Evolutionary conservation across 2,888 invertebrate genomes (phyloP).

Genomic region (Eueremaeus valkanovi): DNA sequence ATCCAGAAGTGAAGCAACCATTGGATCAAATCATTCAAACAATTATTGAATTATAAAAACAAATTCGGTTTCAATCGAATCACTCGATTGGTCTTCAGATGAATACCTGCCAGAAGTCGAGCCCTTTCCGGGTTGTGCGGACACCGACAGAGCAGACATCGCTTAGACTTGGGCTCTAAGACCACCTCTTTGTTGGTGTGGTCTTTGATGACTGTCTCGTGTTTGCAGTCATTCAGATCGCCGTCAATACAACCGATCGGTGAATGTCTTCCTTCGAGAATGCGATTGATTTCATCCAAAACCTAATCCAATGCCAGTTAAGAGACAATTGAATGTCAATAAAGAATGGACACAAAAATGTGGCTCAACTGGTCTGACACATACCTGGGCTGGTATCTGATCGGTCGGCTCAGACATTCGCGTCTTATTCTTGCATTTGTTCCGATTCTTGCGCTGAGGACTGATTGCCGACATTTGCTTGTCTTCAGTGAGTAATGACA

Average conservation of each 20-base stretch:
- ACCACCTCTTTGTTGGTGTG: slow-evolving; percentile 6
- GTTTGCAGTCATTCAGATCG: slow-evolving; percentile 8
- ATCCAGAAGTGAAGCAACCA: no score
- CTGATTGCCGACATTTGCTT: slow-evolving; percentile 29
- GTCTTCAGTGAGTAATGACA: slow-evolving; percentile 17
- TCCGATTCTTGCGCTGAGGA: slow-evolving; percentile 27
- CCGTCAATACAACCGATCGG: slow-evolving; percentile 1
- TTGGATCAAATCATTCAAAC: no score
- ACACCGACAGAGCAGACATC: slow-evolving; percentile 26
- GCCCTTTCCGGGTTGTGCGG: slow-evolving; percentile 25
- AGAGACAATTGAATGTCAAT: no score
- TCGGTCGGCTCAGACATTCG: not conserved
- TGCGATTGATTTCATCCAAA: slow-evolving; percentile 29
- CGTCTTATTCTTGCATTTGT: slow-evolving; percentile 9
- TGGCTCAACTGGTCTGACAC: no score
- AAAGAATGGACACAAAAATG: no score
- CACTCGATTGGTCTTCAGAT: not conserved
- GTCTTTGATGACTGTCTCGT: slow-evolving; percentile 10
- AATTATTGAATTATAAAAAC: no score
- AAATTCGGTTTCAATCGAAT: no score
- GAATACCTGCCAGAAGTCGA: slow-evolving; percentile 29
- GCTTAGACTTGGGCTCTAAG: not conserved
- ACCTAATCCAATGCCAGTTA: not conserved
- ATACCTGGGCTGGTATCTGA: slow-evolving; percentile 19
- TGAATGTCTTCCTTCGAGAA: slow-evolving; percentile 25